Evolutionary conservation across 1,140 invertebrate species (phyloP).

Genomic region (Acromyrmex heyeri): DNA sequence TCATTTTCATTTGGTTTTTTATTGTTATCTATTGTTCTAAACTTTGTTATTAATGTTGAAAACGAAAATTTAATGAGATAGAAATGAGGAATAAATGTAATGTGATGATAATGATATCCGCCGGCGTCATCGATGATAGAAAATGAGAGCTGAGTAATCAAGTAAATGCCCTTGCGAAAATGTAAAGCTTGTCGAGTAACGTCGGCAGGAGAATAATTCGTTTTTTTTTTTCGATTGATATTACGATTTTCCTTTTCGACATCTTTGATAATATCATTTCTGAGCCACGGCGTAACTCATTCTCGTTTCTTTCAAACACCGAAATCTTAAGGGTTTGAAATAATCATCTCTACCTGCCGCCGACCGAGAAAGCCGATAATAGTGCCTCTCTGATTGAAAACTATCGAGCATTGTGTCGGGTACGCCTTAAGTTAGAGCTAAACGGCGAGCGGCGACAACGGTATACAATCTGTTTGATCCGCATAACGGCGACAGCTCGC

Average conservation of each 20-base stretch:
- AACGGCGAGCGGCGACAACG: slow-evolving; percentile 53
- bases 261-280: background rate
- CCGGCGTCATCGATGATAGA: slow-evolving; percentile 58
- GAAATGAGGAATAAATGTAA: background rate
- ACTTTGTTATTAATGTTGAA: background rate
- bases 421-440: slow-evolving; percentile 49
- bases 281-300: background rate
- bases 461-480: background rate
- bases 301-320: background rate
- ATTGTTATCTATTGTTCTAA: background rate
- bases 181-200: slow-evolving; percentile 60
- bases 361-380: slow-evolving; percentile 53
- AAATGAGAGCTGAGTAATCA: slow-evolving; percentile 51
- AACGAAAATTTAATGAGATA: background rate
- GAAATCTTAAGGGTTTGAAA: slow-evolving; percentile 24
- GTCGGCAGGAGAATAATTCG: slow-evolving; percentile 50
- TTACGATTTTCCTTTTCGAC: background rate
- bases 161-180: slow-evolving; percentile 70
- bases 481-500: slow-evolving; percentile 16
- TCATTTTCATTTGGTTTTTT: background rate
- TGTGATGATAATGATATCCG: slow-evolving; percentile 43
- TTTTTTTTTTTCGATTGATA: background rate
- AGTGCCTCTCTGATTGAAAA: slow-evolving; percentile 23
- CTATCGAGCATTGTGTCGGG: slow-evolving; percentile 54
- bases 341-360: slow-evolving; percentile 43